Conservation (phyloP, 1,140 invertebrate genomes). For the Nephotettix cincticeps region DNA sequence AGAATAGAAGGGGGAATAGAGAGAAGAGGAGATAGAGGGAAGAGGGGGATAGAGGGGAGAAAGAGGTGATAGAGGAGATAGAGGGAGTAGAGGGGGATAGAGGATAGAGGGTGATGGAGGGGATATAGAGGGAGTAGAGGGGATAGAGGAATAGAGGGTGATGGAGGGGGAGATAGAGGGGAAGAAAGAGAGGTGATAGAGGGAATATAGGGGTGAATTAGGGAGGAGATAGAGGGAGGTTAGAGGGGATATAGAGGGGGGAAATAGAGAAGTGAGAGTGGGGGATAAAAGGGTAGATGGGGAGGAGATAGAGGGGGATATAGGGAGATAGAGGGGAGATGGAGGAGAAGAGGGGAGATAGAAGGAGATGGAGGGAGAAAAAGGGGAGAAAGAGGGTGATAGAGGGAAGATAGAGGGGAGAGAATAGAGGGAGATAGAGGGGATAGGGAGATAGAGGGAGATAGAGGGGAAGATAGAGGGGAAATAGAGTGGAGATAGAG, state of each 20-base stretch:
- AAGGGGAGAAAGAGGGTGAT: background rate
- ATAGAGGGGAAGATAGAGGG: too few species aligned
- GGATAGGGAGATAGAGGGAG: background rate
- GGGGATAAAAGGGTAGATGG: background rate
- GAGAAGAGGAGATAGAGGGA: background rate
- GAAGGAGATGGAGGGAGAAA: background rate
- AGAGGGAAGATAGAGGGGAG: background rate
- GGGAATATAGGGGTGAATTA: background rate
- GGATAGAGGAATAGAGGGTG: background rate
- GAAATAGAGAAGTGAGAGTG: background rate
- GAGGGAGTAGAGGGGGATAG: background rate
- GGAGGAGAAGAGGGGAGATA: background rate
- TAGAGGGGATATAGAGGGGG: background rate
- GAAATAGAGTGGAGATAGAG: background rate
- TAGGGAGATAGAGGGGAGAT: background rate
- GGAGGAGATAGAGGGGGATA: background rate
- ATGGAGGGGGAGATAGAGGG: background rate
- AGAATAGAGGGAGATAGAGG: background rate
- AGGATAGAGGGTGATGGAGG: background rate
- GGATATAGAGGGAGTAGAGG: background rate
- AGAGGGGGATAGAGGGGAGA: background rate
- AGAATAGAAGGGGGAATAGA: background rate
- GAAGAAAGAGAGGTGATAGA: too few species aligned
- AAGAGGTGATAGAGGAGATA: background rate
- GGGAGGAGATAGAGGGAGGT: background rate